Base-by-base conservation (phyloP, 2,888 invertebrate species). In the Sinopyrophorus schimmeli region DNA sequence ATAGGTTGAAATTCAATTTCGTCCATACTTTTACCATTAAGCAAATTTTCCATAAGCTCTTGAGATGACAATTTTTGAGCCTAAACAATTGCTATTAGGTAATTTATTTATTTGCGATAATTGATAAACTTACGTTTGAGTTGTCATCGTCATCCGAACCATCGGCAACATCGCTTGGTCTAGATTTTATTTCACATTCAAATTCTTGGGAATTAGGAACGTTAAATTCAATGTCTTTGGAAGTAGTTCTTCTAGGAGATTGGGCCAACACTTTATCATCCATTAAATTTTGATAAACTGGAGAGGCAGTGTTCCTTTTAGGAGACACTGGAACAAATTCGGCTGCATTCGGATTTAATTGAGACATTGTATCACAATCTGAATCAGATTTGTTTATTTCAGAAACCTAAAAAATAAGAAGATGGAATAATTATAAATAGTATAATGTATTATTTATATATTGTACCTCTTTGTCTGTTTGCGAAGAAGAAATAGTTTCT, bases 311-410 rank as follows among this genome's bases (percentile, higher is more conserved):
- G 9, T 74, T 74, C 1, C 75, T 70, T 23, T 82, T 80, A 1
- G 83, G 81, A 3, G 83, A 81, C 3, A 78, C 73, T 3, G 90
- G 89, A 47, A 91, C 80, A 72, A 91, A 91, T 74, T 89, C 89
- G n/a, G 86, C 86, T 10, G 91, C 91, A 64, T 91, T 84, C 1
- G 91, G 91, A 76, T 91, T 92, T 58, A 91, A 72, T 49, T 86
- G 87, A 27, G 87, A 90, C 70, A 78, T 78, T 75, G 84, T 84
- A 75, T 86, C 82, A 66, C 82, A 68, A 43, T 27, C 12, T 27
- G 9, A 10, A 20, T 59, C 56, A 35, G 54, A 26, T 40, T 44
- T 21, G n/a, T 51, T 53, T 26, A 61, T 56, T 54, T 65, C 63
- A 42, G 65, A 67, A 64, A 68, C 67, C 70, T 70, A 35, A 37